Evolutionary conservation across 2,888 invertebrate genomes (phyloP).

Genomic region (Acronicta leporina): DNA sequence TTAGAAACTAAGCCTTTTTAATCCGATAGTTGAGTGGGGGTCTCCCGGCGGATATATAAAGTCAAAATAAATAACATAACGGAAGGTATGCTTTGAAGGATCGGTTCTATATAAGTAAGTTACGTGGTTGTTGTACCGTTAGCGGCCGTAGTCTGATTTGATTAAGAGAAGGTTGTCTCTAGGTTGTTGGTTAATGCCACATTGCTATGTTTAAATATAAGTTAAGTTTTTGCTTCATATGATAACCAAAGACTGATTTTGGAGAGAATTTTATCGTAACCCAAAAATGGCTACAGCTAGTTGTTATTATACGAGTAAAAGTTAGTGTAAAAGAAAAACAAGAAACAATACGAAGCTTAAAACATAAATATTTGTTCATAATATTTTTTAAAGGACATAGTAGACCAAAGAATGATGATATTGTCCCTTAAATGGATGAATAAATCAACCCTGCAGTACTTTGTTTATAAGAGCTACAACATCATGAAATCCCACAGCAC

Average conservation of each 20-base stretch:
- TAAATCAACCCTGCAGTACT: not conserved
- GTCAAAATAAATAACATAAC: constrained; percentile 19
- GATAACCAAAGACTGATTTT: too few relatives aligned
- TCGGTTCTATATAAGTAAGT: constrained; percentile 19
- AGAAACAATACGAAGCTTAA: too few relatives aligned
- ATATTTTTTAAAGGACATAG: too few relatives aligned
- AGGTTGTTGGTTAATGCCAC: not conserved
- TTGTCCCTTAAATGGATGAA: too few relatives aligned
- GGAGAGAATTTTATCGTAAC: too few relatives aligned
- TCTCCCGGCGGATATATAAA: constrained; percentile 18
- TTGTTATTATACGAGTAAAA: too few relatives aligned
- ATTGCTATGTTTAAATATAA: not conserved
- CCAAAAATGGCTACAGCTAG: too few relatives aligned
- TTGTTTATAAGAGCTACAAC: not conserved
- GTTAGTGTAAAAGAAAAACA: too few relatives aligned
- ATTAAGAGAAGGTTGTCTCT: constrained; percentile 12
- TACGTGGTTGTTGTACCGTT: not conserved
- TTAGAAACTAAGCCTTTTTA: constrained; percentile 38
- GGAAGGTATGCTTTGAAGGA: constrained; percentile 30
- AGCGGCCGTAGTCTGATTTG: constrained; percentile 25
- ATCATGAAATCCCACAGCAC: not conserved
- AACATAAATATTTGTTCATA: too few relatives aligned
- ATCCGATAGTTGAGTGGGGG: constrained; percentile 17
- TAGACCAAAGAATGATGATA: too few relatives aligned
- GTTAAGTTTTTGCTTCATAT: too few relatives aligned